phyloP scores from a whole-genome alignment of 23 tunicate species.

The Botrylloides violaceus region DNA sequence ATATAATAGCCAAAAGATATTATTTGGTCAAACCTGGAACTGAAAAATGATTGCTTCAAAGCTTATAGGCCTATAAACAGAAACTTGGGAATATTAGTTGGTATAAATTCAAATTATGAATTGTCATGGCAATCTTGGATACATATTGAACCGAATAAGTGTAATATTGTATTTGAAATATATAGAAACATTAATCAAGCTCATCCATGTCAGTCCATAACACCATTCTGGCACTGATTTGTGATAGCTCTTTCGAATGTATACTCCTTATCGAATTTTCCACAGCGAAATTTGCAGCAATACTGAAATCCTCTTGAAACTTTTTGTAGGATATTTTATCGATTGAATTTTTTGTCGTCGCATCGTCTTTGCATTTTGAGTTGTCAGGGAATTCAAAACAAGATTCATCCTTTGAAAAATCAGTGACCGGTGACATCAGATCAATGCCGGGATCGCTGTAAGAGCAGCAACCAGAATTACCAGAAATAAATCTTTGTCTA shows the following conservation, averaged over 20 bases:
- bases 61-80: too few species aligned
- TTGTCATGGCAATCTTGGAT: too few species aligned
- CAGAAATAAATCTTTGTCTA: not conserved
- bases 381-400: constrained; percentile 7
- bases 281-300: not conserved
- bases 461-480: not conserved
- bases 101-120: too few species aligned
- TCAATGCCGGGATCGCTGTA: constrained; percentile 16
- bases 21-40: too few species aligned
- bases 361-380: too few species aligned
- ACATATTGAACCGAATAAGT: too few species aligned
- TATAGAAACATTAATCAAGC: too few species aligned
- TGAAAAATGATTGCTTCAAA: not conserved
- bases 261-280: not conserved
- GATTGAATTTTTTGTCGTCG: not conserved
- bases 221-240: too few species aligned
- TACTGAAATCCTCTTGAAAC: too few species aligned
- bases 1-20: too few species aligned
- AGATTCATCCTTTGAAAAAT: not conserved
- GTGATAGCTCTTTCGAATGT: not conserved
- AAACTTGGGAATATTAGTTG: too few species aligned
- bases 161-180: too few species aligned
- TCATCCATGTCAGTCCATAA: constrained; percentile 32
- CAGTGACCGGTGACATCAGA: constrained; percentile 6
- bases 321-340: not conserved